Base-by-base conservation (phyloP, 2,113 vertebrate species). In the Camelus bactrianus region DNA sequence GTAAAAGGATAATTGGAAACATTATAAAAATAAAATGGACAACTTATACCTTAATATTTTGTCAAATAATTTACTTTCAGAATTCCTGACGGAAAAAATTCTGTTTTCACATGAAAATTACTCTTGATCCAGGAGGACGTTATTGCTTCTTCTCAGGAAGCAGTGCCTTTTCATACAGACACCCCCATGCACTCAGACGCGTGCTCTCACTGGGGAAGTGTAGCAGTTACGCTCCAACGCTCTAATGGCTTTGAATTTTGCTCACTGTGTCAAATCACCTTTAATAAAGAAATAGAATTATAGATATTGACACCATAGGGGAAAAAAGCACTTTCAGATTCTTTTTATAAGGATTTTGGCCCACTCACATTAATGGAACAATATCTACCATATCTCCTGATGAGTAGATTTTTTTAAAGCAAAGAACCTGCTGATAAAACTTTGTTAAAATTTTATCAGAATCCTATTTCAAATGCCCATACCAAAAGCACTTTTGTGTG, bases 271-370 rank as follows among this genome's bases (percentile, higher is more conserved):
- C 69, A 89, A 93, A 93, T 83, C 10, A 83, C 26, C 62, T 92
- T 93, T 94, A 92, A 80, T 82, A 95, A 89, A 79, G 48, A 94
- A 97, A 58, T 24, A 8, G 58, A 89, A 90, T 92, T 93, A 95
- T 35, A 90, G 38, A 50, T 80, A 35, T 52, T 92, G 77, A 75
- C 48, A 90, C 11, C 22, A 72, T 69, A 48, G 20, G 60, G 35
- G 0, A 1, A 4, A 16, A 87, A 64, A 60, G 3, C 42, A 85
- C 54, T 32, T 94, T 91, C 38, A 67, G 52, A 81, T 42, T 92
- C 42, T 82, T 42, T 77, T 75, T 65, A 48, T 75, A 48, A 93
- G 48, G 82, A 96, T 86, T 75, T 38, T 84, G 19, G 28, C n/a
- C 26, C 73, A 87, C 28, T 80, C 69, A 80, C 9, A 80, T 69